phyloP scores from a whole-genome alignment of 2,113 vertebrate genomes.

The Proteles cristata region DNA sequence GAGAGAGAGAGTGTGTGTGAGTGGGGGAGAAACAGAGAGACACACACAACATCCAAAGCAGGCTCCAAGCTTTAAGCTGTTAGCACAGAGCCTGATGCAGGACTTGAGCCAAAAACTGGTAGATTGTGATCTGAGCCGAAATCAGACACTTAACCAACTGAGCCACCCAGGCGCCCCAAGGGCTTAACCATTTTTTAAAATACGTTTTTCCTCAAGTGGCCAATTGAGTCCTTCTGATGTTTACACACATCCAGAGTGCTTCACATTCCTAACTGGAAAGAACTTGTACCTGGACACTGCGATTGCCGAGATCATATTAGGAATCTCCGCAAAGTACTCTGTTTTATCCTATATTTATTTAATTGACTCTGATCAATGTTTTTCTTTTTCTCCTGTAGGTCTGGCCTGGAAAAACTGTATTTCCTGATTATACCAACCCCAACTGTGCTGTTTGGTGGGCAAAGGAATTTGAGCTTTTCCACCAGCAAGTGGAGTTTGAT shows the following conservation, averaged over 20 bases:
- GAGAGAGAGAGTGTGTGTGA: too few relatives aligned
- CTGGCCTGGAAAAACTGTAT: constrained; percentile 95
- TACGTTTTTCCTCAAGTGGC: not conserved
- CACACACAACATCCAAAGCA: too few relatives aligned
- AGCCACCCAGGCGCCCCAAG: too few relatives aligned
- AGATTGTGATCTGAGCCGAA: too few relatives aligned
- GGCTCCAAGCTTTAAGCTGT: too few relatives aligned
- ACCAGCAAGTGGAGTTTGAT: constrained; percentile 89
- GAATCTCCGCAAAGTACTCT: not conserved
- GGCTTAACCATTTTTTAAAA: not conserved
- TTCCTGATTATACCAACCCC: constrained; percentile 94
- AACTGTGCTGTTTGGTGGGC: constrained; percentile 92
- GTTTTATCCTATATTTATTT: not conserved
- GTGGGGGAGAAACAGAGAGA: too few relatives aligned
- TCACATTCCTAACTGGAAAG: not conserved
- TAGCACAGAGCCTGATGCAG: too few relatives aligned
- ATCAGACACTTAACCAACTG: too few relatives aligned
- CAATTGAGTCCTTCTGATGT: not conserved
- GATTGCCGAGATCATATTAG: not conserved
- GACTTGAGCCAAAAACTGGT: too few relatives aligned
- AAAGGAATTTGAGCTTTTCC: constrained; percentile 89
- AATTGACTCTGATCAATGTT: not conserved
- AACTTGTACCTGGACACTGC: not conserved
- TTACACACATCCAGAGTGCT: not conserved
- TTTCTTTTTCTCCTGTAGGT: constrained; percentile 86